Conservation (phyloP, 2,113 vertebrate genomes). For the Sakesphorus luctuosus region DNA sequence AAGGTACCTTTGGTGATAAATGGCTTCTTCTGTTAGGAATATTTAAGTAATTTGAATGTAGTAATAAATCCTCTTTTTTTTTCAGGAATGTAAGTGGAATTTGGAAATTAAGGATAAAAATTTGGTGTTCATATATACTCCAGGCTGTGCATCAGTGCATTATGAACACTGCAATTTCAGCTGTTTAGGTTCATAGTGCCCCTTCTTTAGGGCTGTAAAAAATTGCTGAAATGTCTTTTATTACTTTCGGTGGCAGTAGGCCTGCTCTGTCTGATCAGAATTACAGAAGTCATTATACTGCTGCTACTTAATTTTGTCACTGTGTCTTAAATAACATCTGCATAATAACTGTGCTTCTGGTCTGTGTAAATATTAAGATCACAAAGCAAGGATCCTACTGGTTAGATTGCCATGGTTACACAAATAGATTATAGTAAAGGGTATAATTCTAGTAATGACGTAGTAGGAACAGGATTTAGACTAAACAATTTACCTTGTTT, state of each 20-base stretch:
- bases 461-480: background rate
- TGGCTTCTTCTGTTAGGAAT: background rate
- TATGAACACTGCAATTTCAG: background rate
- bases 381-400: background rate
- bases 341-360: background rate
- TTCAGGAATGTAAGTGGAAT: background rate
- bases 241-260: background rate
- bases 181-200: background rate
- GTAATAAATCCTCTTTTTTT: background rate
- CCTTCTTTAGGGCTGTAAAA: background rate
- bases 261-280: background rate
- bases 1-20: slow-evolving; percentile 80
- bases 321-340: background rate
- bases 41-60: background rate
- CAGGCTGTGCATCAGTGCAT: background rate
- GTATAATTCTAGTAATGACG: background rate
- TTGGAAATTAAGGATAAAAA: background rate
- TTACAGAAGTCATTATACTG: background rate
- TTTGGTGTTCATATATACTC: background rate
- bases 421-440: background rate
- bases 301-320: background rate
- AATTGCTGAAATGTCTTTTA: background rate
- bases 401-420: background rate
- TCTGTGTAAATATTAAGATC: background rate
- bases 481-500: background rate